These are phyloP conservation scores for Ctenicera cuprea DNA, from an alignment of 2,888 invertebrate species.

Conservation along the genomic window DNA sequence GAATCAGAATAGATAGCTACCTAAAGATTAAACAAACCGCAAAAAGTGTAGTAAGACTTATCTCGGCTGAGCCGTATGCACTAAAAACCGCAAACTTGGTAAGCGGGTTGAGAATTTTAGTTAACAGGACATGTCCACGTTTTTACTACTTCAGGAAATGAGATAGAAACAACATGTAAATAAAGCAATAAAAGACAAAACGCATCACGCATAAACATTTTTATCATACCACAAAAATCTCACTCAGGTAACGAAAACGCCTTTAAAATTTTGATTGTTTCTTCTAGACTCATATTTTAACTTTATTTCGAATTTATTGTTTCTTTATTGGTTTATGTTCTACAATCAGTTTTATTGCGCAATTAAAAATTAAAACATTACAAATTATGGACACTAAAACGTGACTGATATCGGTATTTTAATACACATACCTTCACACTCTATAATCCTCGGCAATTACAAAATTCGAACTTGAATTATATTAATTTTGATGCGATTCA, in stretches of 20 bases:
- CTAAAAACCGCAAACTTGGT: constrained; percentile 27
- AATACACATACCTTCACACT: not conserved
- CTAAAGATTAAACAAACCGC: constrained; percentile 27
- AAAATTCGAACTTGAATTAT: too few relatives aligned
- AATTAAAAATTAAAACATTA: constrained; percentile 41
- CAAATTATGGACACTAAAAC: constrained; percentile 36
- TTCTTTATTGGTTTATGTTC: constrained; percentile 43
- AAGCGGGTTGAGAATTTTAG: constrained; percentile 54
- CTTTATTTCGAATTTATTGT: constrained; percentile 52
- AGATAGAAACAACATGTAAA: constrained; percentile 66
- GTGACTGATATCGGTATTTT: not conserved
- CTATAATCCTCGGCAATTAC: too few relatives aligned
- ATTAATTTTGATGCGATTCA: too few relatives aligned
- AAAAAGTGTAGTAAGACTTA: constrained; percentile 8
- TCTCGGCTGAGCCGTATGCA: constrained; percentile 12
- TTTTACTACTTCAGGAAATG: constrained; percentile 68
- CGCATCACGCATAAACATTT: constrained; percentile 68
- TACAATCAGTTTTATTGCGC: constrained; percentile 22
- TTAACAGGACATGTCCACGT: constrained; percentile 65
- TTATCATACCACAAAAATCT: constrained; percentile 66
- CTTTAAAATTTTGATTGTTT: constrained; percentile 65
- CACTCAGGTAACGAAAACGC: constrained; percentile 65
- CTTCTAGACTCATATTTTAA: constrained; percentile 50
- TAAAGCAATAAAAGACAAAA: constrained; percentile 68
- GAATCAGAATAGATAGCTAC: constrained; percentile 7